Percentiles rank a stretch among this genome's conserved stretches.
These are phyloP conservation scores for Neoseiulus cucumeris DNA, from an alignment of 1,140 invertebrate species.

Conservation along the genomic window DNA sequence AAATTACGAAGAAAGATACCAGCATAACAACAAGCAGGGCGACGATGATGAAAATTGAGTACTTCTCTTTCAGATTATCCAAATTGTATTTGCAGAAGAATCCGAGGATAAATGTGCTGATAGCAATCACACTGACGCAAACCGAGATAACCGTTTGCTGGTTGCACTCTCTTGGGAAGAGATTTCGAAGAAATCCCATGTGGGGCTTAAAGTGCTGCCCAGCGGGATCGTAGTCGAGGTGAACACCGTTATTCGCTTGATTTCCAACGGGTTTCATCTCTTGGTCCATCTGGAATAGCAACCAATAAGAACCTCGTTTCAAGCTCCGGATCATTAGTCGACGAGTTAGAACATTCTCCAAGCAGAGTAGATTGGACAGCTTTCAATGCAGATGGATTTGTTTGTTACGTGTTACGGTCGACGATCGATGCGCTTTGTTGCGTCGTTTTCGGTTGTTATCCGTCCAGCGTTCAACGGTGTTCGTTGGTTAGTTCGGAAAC, in stretches of 20 bases:
- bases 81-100: conserved; percentile 7
- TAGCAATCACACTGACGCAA: conserved; percentile 12
- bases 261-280: conserved; percentile 12
- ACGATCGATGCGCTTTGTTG: too few relatives aligned
- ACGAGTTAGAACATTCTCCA: too few relatives aligned
- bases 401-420: too few relatives aligned
- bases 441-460: too few relatives aligned
- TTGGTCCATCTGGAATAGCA: conserved; percentile 6
- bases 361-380: too few relatives aligned
- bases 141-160: not conserved
- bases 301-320: not conserved
- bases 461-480: too few relatives aligned
- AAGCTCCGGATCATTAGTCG: not conserved
- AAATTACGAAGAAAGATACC: conserved; percentile 44
- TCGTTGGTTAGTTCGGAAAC: too few relatives aligned
- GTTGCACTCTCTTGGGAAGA: conserved; percentile 13
- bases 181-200: not conserved
- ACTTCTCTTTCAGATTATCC: conserved; percentile 2
- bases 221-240: not conserved
- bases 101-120: not conserved
- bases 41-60: conserved; percentile 13
- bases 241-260: not conserved
- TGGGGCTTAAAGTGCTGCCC: not conserved
- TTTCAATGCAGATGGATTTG: too few relatives aligned
- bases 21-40: conserved; percentile 11